Evolutionary conservation across 2,888 invertebrate genomes (phyloP).

Genomic region (Arctia plantaginis): DNA sequence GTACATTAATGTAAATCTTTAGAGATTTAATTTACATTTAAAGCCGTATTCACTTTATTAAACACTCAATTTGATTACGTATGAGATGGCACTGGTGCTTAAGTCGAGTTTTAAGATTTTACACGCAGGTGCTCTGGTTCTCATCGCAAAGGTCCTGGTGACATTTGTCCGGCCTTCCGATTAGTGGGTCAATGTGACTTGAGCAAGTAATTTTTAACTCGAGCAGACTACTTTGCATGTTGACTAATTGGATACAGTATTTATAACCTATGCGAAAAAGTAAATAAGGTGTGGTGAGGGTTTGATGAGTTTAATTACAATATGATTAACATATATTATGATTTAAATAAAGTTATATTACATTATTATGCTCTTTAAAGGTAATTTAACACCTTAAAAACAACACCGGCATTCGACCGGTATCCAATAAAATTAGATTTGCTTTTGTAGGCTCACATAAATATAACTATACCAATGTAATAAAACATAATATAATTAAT

Average conservation of each 20-base stretch:
- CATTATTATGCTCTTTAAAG: background rate
- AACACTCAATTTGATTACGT: constrained; percentile 27
- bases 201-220: constrained; percentile 31
- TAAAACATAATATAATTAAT: too few relatives aligned
- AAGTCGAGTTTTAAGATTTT: constrained; percentile 56
- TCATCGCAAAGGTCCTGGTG: constrained; percentile 80
- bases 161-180: constrained; percentile 77
- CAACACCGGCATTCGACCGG: too few relatives aligned
- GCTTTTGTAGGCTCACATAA: too few relatives aligned
- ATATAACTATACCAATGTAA: too few relatives aligned
- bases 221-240: constrained; percentile 27
- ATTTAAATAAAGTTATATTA: background rate
- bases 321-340: background rate
- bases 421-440: too few relatives aligned
- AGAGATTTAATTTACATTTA: too few relatives aligned
- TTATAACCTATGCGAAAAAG: constrained; percentile 16
- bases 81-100: constrained; percentile 15
- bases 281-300: constrained; percentile 14
- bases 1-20: background rate
- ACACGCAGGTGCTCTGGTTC: constrained; percentile 71
- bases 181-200: constrained; percentile 75
- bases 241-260: constrained; percentile 28
- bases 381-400: background rate
- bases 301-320: constrained; percentile 16
- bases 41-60: constrained; percentile 7